Evolutionary conservation across 2,797 vertebrate genomes (phyloP).

Genomic region (Microctenopoma stevenorrisi): DNA sequence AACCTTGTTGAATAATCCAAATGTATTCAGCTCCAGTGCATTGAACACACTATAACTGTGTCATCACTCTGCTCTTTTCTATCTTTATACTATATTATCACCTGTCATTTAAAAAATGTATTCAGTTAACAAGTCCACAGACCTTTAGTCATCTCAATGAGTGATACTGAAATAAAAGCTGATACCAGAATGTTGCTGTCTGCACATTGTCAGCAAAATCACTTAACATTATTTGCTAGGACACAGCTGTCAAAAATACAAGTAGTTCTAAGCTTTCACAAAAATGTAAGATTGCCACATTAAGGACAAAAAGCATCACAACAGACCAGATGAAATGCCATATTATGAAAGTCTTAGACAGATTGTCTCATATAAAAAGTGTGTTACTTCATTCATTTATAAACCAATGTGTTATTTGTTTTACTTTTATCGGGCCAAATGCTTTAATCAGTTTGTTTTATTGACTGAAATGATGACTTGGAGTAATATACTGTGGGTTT

Average conservation of each 20-base stretch:
- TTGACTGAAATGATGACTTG: background rate
- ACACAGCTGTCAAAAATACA: slow-evolving; percentile 26
- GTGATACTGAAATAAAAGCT: slow-evolving; percentile 1
- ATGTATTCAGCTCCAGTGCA: slow-evolving; percentile 14
- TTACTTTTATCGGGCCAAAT: no score
- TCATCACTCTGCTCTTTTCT: background rate
- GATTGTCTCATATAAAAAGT: background rate
- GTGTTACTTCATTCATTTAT: background rate
- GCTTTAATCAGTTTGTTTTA: background rate
- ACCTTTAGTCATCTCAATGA: slow-evolving; percentile 2
- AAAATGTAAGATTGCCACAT: slow-evolving; percentile 17
- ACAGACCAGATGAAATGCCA: slow-evolving; percentile 20
- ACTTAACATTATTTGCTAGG: slow-evolving; percentile 5
- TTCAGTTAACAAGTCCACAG: background rate
- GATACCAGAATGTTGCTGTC: background rate
- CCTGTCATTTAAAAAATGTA: background rate
- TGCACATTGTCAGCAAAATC: slow-evolving; percentile 10
- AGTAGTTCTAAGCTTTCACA: background rate
- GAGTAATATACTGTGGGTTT: background rate
- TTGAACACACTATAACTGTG: slow-evolving; percentile 14
- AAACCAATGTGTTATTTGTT: no score
- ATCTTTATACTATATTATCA: background rate
- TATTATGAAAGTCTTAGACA: slow-evolving; percentile 3
- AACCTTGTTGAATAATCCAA: slow-evolving; percentile 3
- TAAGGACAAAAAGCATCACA: slow-evolving; percentile 11